Evolutionary conservation across 2,888 invertebrate genomes (phyloP).

Genomic region (Brachyptera putata): DNA sequence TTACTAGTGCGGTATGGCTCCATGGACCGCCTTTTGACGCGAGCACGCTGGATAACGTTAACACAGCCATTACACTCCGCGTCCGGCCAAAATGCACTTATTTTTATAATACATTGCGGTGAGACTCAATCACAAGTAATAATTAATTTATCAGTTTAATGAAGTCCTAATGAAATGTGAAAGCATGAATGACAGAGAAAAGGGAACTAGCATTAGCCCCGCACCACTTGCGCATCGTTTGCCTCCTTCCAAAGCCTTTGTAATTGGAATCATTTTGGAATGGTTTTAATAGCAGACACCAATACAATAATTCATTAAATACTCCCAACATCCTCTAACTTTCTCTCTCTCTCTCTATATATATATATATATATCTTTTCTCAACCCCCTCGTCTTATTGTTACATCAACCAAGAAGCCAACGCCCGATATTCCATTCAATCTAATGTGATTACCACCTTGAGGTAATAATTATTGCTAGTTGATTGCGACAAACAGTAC

Average conservation of each 20-base stretch:
- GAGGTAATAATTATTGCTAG: constrained; percentile 13
- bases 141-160: constrained; percentile 48
- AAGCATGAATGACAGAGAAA: constrained; percentile 35
- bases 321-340: neutral
- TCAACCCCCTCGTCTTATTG: neutral
- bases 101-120: constrained; percentile 38
- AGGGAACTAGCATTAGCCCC: neutral
- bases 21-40: no score
- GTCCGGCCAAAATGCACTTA: constrained; percentile 30
- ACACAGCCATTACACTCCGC: no score
- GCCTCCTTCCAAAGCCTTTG: constrained; percentile 17
- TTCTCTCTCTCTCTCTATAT: neutral
- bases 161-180: constrained; percentile 47
- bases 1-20: no score
- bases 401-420: neutral
- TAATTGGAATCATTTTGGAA: constrained; percentile 8
- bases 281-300: constrained; percentile 21
- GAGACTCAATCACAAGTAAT: constrained; percentile 48
- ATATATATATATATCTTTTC: neutral
- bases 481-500: no score
- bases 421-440: constrained; percentile 19
- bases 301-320: constrained; percentile 25
- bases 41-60: no score
- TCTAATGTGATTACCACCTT: constrained; percentile 13
- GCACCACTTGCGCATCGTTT: constrained; percentile 13